Evolutionary conservation across 64 coral and sea anemone species (phyloP).

Genomic region (Dendronephthya gigantea): DNA sequence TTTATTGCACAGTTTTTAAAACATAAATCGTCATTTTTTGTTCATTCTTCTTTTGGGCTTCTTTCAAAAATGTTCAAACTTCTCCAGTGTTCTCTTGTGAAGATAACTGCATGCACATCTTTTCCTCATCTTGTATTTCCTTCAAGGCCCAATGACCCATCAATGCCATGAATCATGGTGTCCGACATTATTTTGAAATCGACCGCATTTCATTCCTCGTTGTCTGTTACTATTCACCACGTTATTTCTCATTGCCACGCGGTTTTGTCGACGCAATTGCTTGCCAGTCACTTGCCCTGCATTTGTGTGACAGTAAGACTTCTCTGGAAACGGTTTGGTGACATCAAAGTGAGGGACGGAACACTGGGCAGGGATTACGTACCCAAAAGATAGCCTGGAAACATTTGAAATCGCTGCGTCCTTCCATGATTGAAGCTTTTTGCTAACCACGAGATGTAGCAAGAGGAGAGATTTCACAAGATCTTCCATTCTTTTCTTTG

Average conservation of each 20-base stretch:
- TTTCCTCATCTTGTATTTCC: too few species aligned
- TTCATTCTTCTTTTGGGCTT: not conserved
- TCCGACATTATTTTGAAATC: not conserved
- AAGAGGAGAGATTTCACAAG: not conserved
- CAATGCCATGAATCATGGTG: not conserved
- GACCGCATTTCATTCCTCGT: not conserved
- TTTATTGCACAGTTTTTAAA: too few species aligned
- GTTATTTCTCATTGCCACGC: not conserved
- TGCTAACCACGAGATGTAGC: not conserved
- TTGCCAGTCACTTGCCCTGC: not conserved
- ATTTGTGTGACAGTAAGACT: not conserved
- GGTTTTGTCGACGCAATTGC: not conserved
- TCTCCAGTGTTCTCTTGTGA: too few species aligned
- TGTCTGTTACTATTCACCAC: not conserved
- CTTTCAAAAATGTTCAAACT: too few species aligned
- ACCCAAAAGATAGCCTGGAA: not conserved
- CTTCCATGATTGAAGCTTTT: not conserved
- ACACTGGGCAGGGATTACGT: not conserved
- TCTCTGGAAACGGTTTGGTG: not conserved
- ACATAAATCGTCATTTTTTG: not conserved
- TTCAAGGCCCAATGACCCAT: too few species aligned
- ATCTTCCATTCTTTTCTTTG: not conserved
- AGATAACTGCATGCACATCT: too few species aligned
- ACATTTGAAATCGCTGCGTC: not conserved
- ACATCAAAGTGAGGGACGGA: not conserved